phyloP scores from a whole-genome alignment of 2,113 vertebrate species.

The Bolborhynchus lineola region DNA sequence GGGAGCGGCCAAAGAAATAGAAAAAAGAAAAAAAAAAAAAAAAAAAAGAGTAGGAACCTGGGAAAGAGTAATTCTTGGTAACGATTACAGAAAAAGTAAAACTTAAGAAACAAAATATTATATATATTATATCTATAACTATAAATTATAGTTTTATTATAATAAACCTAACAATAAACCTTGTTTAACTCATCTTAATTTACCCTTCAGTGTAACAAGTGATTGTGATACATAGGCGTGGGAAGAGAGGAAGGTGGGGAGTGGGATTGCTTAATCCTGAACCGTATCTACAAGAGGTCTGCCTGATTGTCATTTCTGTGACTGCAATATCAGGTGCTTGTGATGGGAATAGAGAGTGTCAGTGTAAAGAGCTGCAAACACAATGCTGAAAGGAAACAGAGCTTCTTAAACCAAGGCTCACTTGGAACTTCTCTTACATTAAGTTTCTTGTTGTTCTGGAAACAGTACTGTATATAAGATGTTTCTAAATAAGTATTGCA shows the following conservation, averaged over 20 bases:
- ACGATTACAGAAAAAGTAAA: too few relatives aligned
- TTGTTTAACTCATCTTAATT: not conserved
- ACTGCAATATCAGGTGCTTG: not conserved
- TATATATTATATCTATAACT: too few relatives aligned
- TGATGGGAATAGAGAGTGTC: not conserved
- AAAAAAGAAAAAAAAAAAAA: too few relatives aligned
- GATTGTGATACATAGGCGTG: accelerated
- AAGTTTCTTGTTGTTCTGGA: not conserved
- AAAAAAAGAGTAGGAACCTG: too few relatives aligned
- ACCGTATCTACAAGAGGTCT: not conserved
- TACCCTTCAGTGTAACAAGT: not conserved
- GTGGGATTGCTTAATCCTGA: not conserved
- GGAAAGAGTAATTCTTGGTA: too few relatives aligned
- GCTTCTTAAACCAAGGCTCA: not conserved
- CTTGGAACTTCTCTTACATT: not conserved
- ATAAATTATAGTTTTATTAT: not conserved
- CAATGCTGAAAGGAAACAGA: not conserved
- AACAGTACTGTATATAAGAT: not conserved
- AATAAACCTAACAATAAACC: not conserved
- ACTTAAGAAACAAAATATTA: too few relatives aligned
- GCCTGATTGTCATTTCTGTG: not conserved
- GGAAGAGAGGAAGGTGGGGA: slow-evolving; percentile 3
- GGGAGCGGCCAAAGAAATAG: too few relatives aligned
- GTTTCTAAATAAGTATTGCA: not conserved
- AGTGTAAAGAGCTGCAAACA: not conserved